phyloP scores from a whole-genome alignment of 2,888 invertebrate species.

The Girardia tigrina region DNA sequence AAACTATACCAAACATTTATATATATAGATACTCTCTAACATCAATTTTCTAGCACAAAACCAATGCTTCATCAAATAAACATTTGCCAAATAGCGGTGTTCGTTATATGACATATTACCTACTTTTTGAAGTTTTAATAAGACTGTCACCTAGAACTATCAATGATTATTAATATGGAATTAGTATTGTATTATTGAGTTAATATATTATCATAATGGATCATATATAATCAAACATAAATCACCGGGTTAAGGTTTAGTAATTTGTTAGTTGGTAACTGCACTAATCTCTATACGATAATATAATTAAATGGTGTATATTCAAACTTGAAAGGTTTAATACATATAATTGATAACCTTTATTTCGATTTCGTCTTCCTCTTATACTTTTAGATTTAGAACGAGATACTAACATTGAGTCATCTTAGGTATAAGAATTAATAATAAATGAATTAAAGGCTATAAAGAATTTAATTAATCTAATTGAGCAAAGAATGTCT shows the following conservation, averaged over 20 bases:
- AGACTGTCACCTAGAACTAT: conserved; percentile 12
- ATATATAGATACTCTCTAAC: background rate
- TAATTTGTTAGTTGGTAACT: background rate
- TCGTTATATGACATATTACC: background rate
- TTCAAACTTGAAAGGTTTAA: background rate
- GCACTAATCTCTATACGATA: background rate
- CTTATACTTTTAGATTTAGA: conserved; percentile 20
- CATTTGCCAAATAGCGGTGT: no score
- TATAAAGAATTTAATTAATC: background rate
- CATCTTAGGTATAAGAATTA: conserved; percentile 9
- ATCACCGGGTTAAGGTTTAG: conserved; percentile 5
- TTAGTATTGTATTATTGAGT: background rate
- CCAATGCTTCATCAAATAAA: background rate
- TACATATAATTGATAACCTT: conserved; percentile 17
- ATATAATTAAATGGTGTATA: background rate
- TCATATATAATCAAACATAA: background rate
- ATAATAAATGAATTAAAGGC: background rate
- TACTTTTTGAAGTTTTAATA: conserved; percentile 4
- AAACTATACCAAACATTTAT: background rate
- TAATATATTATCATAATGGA: background rate
- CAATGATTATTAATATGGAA: background rate
- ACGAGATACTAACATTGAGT: background rate
- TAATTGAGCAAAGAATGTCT: background rate
- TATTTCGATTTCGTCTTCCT: background rate
- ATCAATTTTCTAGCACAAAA: background rate